These are phyloP conservation scores for Pherbina coryleti DNA, from an alignment of 2,888 invertebrate genomes.

Conservation along the genomic window DNA sequence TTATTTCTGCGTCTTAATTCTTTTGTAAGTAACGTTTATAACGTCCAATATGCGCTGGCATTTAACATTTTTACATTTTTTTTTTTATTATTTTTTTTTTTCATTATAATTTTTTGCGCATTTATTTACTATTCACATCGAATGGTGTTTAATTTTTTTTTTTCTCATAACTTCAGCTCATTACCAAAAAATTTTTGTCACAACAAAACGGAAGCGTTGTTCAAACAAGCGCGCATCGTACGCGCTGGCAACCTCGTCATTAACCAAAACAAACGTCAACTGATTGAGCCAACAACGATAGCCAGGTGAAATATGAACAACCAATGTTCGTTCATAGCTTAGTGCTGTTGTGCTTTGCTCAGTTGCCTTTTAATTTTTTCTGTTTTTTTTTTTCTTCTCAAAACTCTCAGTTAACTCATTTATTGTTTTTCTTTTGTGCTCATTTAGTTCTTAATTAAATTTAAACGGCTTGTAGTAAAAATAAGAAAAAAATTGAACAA, in stretches of 20 bases:
- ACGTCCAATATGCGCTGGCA: too few relatives aligned
- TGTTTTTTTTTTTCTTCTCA: neutral
- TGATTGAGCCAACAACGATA: constrained; percentile 42
- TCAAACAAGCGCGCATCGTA: neutral
- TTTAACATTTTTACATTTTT: neutral
- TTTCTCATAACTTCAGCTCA: neutral
- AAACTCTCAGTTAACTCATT: neutral
- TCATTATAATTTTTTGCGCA: neutral
- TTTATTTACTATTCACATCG: neutral
- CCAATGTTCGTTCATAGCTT: neutral
- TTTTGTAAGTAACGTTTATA: neutral
- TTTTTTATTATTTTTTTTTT: neutral
- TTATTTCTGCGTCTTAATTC: neutral
- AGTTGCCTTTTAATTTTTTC: neutral
- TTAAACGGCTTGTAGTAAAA: neutral
- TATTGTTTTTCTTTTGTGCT: neutral
- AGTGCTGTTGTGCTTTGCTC: neutral
- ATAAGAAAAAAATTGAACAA: neutral
- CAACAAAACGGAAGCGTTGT: neutral
- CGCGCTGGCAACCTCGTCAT: constrained; percentile 13
- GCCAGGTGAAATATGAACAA: constrained; percentile 21
- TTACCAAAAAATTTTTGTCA: constrained; percentile 56
- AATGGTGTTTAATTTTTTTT: neutral
- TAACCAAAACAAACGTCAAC: constrained; percentile 51
- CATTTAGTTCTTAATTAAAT: neutral